Percentiles rank a stretch among this genome's conserved stretches.
Evolutionary conservation across 2,797 vertebrate genomes (phyloP).

Genomic region (Cossypha niveicapilla): DNA sequence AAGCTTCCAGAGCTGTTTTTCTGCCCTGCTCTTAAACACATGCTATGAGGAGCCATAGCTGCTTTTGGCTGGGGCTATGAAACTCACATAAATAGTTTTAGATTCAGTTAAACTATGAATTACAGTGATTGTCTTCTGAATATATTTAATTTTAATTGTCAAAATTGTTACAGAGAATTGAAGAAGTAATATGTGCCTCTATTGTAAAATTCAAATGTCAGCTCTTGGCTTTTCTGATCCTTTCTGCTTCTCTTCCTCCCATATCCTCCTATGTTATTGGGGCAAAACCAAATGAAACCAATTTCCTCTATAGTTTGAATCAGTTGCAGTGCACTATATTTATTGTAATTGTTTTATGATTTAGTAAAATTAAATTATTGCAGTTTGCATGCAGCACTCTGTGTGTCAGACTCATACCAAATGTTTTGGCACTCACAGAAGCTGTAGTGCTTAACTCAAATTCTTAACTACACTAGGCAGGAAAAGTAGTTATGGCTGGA

Average conservation of each 20-base stretch:
- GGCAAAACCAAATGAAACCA: not conserved
- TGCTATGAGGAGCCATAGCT: not conserved
- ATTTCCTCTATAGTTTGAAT: not conserved
- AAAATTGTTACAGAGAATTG: not conserved
- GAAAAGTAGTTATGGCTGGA: not conserved
- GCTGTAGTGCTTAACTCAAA: not conserved
- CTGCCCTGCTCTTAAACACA: not conserved
- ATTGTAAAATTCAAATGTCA: not conserved
- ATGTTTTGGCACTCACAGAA: not conserved
- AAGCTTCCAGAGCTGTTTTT: slow-evolving; percentile 8
- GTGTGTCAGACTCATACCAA: not conserved
- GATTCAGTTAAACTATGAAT: not conserved
- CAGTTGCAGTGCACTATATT: not conserved
- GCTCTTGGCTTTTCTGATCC: not conserved
- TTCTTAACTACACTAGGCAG: not conserved
- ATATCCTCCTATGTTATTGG: not conserved
- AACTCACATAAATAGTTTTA: not conserved
- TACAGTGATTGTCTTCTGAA: not conserved
- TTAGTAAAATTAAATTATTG: not conserved
- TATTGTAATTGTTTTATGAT: not conserved
- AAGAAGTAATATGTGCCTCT: not conserved
- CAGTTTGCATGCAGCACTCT: not conserved
- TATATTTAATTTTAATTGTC: not conserved
- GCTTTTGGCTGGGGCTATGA: not conserved
- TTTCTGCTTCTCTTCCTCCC: not conserved